A percentile compares a stretch with the other conserved stretches of the same genome.
These are phyloP conservation scores for Brachionus sp. DNA, from an alignment of 1,140 invertebrate species.

Conservation along the genomic window DNA sequence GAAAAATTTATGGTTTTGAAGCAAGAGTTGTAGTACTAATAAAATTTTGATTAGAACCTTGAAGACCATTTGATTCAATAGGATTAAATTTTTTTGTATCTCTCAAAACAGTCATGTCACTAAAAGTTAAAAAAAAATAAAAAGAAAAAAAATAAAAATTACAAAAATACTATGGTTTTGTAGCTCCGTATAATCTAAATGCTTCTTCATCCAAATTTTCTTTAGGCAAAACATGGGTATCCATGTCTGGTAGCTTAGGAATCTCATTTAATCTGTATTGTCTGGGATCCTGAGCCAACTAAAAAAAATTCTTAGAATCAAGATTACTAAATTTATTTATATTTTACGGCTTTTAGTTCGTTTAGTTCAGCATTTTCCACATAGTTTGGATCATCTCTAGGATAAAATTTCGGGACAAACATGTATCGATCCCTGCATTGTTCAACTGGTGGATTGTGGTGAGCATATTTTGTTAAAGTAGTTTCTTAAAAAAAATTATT, in stretches of 20 bases:
- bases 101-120: conserved; percentile 42
- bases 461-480: neutral
- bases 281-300: conserved; percentile 5
- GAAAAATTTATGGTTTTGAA: conserved; percentile 23
- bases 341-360: neutral
- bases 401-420: conserved; percentile 39
- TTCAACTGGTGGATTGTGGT: conserved; percentile 7
- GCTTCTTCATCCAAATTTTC: conserved; percentile 40
- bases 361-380: neutral
- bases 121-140: neutral
- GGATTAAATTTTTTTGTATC: conserved; percentile 41
- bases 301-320: neutral
- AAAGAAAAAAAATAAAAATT: neutral
- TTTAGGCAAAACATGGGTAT: conserved; percentile 33
- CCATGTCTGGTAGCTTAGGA: conserved; percentile 24
- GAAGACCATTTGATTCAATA: neutral
- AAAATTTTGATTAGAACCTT: conserved; percentile 36
- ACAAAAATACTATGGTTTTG: conserved; percentile 14
- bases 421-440: conserved; percentile 38
- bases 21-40: conserved; percentile 23
- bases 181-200: conserved; percentile 23
- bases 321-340: neutral
- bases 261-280: conserved; percentile 21
- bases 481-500: neutral
- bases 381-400: conserved; percentile 36